Evolutionary conservation across 2,888 invertebrate genomes (phyloP).

Genomic region (Cordilura impudica): DNA sequence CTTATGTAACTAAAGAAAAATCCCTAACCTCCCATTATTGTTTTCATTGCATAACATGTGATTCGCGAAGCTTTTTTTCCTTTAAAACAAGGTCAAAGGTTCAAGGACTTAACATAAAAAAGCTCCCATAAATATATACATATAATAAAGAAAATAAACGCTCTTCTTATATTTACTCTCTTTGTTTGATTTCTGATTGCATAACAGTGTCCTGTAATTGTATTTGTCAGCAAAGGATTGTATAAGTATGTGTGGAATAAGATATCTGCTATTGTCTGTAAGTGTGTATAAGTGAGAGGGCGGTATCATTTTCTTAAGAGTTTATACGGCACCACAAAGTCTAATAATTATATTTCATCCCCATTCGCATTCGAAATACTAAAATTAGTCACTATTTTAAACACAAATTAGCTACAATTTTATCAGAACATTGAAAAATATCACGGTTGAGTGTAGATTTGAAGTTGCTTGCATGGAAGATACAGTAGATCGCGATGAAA

Average conservation of each 20-base stretch:
- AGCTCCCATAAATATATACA: conserved; percentile 55
- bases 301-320: too few relatives aligned
- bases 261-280: background rate
- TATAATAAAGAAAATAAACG: conserved; percentile 6
- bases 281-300: too few relatives aligned
- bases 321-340: too few relatives aligned
- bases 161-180: conserved; percentile 8
- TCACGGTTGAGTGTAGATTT: too few relatives aligned
- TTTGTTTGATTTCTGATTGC: conserved; percentile 25
- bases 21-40: conserved; percentile 10
- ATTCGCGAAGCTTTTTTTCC: conserved; percentile 29
- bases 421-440: too few relatives aligned
- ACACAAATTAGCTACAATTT: too few relatives aligned
- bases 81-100: conserved; percentile 54
- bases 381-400: too few relatives aligned
- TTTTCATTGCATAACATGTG: conserved; percentile 57
- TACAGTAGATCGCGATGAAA: too few relatives aligned
- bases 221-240: background rate
- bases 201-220: conserved; percentile 8
- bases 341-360: too few relatives aligned
- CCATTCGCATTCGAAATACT: too few relatives aligned
- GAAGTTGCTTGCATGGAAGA: too few relatives aligned
- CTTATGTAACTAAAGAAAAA: background rate
- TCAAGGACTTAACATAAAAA: conserved; percentile 56
- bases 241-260: background rate